phyloP scores from a whole-genome alignment of 2,113 vertebrate genomes.

The Accipiter virgatus region DNA sequence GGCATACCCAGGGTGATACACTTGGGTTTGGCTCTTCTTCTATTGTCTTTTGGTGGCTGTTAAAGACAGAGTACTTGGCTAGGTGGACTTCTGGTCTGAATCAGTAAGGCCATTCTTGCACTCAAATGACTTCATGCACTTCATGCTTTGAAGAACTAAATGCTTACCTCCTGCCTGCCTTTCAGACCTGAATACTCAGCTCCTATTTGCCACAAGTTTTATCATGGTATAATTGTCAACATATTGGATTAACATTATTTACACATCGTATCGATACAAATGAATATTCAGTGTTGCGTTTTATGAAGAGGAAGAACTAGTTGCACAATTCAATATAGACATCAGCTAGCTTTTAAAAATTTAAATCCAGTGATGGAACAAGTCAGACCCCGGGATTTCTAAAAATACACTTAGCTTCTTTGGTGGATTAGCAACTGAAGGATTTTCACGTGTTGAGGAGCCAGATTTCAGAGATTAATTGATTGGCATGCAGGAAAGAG shows the following conservation, averaged over 20 bases:
- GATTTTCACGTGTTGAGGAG: background rate
- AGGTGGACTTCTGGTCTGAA: background rate
- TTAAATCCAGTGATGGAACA: background rate
- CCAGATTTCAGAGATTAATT: background rate
- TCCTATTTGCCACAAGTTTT: background rate
- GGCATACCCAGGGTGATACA: background rate
- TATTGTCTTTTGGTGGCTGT: background rate
- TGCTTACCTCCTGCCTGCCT: background rate
- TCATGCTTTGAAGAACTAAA: background rate
- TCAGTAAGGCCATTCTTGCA: background rate
- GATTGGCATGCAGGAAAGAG: background rate
- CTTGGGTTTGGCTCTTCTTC: background rate
- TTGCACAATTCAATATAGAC: background rate
- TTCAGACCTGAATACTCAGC: background rate
- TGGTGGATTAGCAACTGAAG: background rate
- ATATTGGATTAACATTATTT: background rate
- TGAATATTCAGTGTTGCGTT: background rate
- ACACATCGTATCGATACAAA: background rate
- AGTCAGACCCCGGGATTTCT: background rate
- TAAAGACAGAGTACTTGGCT: background rate
- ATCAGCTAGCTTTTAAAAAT: background rate
- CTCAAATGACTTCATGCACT: background rate
- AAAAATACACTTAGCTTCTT: background rate
- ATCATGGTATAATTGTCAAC: background rate
- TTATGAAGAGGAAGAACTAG: background rate